A percentile compares a stretch with the other conserved stretches of the same genome.
These are phyloP conservation scores for Periophthalmus magnuspinnatus DNA, from an alignment of 2,797 vertebrate species.

Conservation along the genomic window DNA sequence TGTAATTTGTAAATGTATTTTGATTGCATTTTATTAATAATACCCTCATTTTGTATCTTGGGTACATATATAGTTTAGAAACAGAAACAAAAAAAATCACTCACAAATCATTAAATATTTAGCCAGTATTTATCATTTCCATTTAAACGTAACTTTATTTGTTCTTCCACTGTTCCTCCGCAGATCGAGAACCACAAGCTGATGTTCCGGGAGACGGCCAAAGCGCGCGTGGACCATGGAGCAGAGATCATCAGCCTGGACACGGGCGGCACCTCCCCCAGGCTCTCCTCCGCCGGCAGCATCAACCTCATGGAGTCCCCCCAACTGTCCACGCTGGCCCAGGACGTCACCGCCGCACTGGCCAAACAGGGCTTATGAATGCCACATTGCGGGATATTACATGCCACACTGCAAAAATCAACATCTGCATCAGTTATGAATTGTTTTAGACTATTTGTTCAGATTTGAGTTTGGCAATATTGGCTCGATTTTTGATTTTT, in stretches of 20 bases:
- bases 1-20: no score
- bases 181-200: conserved; percentile 97
- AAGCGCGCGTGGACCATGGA: conserved; percentile 92
- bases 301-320: conserved; percentile 92
- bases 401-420: background rate
- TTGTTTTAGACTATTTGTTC: background rate
- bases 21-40: no score
- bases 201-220: conserved; percentile 88
- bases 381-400: background rate
- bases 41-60: no score
- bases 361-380: conserved; percentile 97
- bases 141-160: background rate
- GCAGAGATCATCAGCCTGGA: conserved; percentile 86
- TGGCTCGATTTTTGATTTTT: no score
- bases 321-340: conserved; percentile 91
- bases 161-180: no score
- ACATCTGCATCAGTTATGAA: background rate
- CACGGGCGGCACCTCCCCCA: conserved; percentile 86
- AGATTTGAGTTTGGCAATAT: background rate
- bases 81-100: background rate
- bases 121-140: background rate
- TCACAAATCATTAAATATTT: background rate
- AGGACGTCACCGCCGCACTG: conserved; percentile 93
- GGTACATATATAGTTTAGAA: no score
- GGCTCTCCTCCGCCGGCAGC: conserved; percentile 89